phyloP scores from a whole-genome alignment of 2,113 vertebrate species.

The Gila orcuttii region DNA sequence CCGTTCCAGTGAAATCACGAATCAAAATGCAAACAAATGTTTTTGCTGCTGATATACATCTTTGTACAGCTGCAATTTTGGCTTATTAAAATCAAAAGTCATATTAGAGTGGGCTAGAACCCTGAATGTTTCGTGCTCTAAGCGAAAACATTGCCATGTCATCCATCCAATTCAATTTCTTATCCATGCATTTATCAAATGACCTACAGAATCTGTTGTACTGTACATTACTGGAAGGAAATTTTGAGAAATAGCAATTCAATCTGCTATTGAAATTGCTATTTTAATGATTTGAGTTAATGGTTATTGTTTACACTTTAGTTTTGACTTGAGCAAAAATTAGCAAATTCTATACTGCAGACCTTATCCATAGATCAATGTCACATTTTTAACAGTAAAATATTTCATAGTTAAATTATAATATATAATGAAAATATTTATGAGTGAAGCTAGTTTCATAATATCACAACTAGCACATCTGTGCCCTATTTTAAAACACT shows the following conservation, averaged over 20 bases:
- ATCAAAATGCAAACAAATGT: not conserved
- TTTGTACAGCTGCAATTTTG: not conserved
- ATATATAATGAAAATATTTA: not conserved
- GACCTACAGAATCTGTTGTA: not conserved
- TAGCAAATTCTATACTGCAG: not conserved
- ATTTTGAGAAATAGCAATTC: not conserved
- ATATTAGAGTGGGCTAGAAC: not conserved
- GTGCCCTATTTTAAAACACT: not conserved
- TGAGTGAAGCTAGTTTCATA: not conserved
- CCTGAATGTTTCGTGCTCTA: not conserved
- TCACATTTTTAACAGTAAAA: not conserved
- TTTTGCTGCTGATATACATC: not conserved
- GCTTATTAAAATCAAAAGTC: slow-evolving; percentile 2
- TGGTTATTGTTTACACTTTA: not conserved
- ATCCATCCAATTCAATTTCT: slow-evolving; percentile 3
- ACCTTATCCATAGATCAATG: not conserved
- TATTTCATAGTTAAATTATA: no score
- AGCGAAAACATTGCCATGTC: not conserved
- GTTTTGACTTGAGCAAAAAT: not conserved
- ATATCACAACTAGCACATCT: not conserved
- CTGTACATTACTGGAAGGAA: not conserved
- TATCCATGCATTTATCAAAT: not conserved
- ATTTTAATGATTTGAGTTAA: not conserved
- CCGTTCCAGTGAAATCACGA: slow-evolving; percentile 3
- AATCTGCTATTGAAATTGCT: not conserved